Evolutionary conservation across 1,140 invertebrate species (phyloP), one percentile per base, ranked within the genome.

Genomic region (Telenomus remus): DNA sequence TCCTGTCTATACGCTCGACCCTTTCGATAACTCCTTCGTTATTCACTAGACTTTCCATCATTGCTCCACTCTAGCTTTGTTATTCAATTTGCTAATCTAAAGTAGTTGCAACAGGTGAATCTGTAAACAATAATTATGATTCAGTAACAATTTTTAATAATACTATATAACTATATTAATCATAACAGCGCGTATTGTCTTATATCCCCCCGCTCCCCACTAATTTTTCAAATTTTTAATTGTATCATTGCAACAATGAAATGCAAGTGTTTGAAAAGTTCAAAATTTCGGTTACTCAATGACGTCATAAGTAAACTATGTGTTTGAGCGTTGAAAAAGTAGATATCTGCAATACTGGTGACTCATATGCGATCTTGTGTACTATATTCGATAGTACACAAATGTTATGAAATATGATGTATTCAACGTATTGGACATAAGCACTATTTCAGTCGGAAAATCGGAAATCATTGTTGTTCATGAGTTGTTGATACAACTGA

Each of bases 1-100:
- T 88, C 70, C 91, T 89, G 61, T 87, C 86, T 78, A 87, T 79
- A 1, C 78, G 79, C 5, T 81, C 82, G 11, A 68, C 61, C 37
- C 66, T 61, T 14, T 71, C 66, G 6, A 56, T 43, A 15, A 63
- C 71, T 9, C 48, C 49, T 11, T 79, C 76, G n/a, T 27, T 66
- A 43, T 64, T 71, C 15, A 57, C 46, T 11, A 79, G 42, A 66
- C 44, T 65, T 13, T 76, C 74, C 74, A 76, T 70, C 13, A 15
- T 49, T n/a, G 15, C 27, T 59, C 12, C 6, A 7, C 43, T 44
- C 12, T 13, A 2, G 11, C 12, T 13, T 44, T 44, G n/a, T 44
- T 44, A 12, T 51, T 51, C 37, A 37, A 51, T 33, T 51, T 10
- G 46, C 16, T 9, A 15, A 48, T n/a, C 46, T 48, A 10, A 10